phyloP scores from a whole-genome alignment of 2,888 invertebrate genomes.

The Cantharis lateralis region DNA sequence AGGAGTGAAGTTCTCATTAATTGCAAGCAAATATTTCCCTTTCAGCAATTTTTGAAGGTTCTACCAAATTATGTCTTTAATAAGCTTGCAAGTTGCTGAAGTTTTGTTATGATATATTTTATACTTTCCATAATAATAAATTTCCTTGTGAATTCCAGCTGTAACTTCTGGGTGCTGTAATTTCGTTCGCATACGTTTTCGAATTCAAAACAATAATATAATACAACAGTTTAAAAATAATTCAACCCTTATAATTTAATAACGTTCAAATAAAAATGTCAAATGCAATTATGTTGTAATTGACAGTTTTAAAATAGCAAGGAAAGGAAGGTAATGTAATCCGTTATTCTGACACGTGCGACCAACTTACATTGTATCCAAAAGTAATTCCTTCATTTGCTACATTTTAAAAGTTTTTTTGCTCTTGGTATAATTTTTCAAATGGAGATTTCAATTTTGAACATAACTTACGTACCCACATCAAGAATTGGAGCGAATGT shows the following conservation, averaged over 20 bases:
- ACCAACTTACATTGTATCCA: background rate
- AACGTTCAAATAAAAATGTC: background rate
- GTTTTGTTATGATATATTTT: background rate
- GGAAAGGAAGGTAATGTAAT: background rate
- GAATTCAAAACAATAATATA: background rate
- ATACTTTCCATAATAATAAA: background rate
- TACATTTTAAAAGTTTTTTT: background rate
- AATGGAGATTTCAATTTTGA: background rate
- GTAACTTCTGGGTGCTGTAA: background rate
- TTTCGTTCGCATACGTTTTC: background rate
- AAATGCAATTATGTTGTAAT: background rate
- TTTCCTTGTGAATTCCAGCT: background rate
- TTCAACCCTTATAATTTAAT: background rate
- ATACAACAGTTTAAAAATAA: background rate
- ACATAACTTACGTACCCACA: background rate
- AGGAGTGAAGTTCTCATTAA: background rate
- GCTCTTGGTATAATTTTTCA: background rate
- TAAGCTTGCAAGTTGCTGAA: background rate
- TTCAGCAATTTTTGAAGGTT: background rate
- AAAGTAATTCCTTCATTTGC: background rate
- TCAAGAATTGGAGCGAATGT: background rate
- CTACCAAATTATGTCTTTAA: background rate
- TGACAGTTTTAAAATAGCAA: background rate
- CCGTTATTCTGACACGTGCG: background rate
- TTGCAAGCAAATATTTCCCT: background rate